phyloP scores from a whole-genome alignment of 1,140 invertebrate species.

The Pissodes strobi region DNA sequence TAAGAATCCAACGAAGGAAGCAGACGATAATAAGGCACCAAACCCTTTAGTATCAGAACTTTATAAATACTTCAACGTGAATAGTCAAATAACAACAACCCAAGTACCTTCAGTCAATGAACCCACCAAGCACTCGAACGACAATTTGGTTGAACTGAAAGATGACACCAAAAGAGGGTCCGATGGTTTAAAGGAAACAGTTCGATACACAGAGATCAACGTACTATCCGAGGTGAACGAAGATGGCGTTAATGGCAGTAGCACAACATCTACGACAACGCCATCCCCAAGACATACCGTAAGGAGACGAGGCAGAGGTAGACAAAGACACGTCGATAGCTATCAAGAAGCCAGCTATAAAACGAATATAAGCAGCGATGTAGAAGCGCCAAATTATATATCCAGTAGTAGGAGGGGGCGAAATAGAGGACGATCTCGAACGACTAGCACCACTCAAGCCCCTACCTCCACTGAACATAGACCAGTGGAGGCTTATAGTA shows the following conservation, averaged over 20 bases:
- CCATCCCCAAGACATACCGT: not conserved
- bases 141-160: no score
- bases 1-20: no score
- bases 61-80: conserved; percentile 10
- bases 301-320: conserved; percentile 14
- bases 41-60: not conserved
- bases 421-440: conserved; percentile 19
- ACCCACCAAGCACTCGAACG: no score
- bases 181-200: not conserved
- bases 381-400: no score
- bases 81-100: conserved; percentile 1
- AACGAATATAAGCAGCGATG: no score
- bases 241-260: not conserved
- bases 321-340: conserved; percentile 15
- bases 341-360: conserved; percentile 19
- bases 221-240: conserved; percentile 12
- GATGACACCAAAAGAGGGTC: no score
- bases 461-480: no score
- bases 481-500: no score
- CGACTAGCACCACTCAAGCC: not conserved
- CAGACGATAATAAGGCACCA: not conserved
- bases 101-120: no score
- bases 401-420: not conserved
- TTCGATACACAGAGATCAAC: conserved; percentile 9
- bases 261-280: not conserved